Evolutionary conservation across 1,140 invertebrate genomes (phyloP).

Genomic region (Pogonus chalceus): DNA sequence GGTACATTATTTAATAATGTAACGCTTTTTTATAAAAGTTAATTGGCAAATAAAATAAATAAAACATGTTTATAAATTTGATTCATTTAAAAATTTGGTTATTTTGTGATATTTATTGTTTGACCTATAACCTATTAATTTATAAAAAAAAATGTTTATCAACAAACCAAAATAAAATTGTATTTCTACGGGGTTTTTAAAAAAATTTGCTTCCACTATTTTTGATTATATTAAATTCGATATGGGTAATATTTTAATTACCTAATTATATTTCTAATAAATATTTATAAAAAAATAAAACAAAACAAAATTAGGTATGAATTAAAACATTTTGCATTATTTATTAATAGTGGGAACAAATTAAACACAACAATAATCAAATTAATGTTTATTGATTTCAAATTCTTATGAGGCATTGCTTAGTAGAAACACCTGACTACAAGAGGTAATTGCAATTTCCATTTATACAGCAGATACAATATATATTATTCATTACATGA

Average conservation of each 20-base stretch:
- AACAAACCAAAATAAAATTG: not conserved
- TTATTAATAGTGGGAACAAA: not conserved
- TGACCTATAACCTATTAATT: not conserved
- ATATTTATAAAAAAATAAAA: not conserved
- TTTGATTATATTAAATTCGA: no score
- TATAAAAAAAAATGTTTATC: not conserved
- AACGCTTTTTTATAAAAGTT: not conserved
- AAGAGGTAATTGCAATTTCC: not conserved
- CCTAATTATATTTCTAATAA: not conserved
- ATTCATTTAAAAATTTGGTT: not conserved
- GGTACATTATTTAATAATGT: not conserved
- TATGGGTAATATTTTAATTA: no score
- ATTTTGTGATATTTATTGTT: not conserved
- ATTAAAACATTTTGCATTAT: not conserved
- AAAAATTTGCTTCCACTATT: no score
- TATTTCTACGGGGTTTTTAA: no score
- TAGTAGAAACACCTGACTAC: not conserved
- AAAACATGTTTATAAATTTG: not conserved
- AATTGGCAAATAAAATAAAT: not conserved
- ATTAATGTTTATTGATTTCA: constrained; percentile 31
- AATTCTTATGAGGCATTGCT: constrained; percentile 18
- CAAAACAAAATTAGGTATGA: not conserved
- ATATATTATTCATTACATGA: not conserved
- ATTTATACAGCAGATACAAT: not conserved
- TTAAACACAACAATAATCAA: not conserved